Evolutionary conservation across 2,888 invertebrate species (phyloP).

Genomic region (Melangyna quadrimaculata): DNA sequence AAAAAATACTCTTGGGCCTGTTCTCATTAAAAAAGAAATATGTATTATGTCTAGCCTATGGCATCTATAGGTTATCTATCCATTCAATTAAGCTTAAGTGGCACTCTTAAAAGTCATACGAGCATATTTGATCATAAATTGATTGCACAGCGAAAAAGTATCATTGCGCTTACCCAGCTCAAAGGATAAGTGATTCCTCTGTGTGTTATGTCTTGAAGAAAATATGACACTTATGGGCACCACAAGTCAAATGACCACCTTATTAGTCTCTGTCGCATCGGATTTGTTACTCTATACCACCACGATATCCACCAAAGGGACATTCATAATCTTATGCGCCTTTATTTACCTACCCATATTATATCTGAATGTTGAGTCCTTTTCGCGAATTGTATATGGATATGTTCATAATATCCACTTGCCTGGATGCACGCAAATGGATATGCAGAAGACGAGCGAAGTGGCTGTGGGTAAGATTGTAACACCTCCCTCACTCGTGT

Average conservation of each 20-base stretch:
- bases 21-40: neutral
- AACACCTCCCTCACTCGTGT: constrained; percentile 29
- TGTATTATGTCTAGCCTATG: neutral
- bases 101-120: neutral
- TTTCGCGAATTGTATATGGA: neutral
- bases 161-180: neutral
- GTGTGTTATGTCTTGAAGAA: neutral
- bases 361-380: neutral
- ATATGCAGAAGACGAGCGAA: neutral
- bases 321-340: neutral
- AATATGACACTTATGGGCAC: constrained; percentile 29
- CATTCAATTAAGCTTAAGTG: neutral
- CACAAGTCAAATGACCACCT: constrained; percentile 40
- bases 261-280: constrained; percentile 28
- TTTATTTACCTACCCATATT: neutral
- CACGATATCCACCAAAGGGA: constrained; percentile 13
- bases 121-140: neutral
- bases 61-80: too few species aligned
- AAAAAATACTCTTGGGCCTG: too few species aligned
- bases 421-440: neutral
- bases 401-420: too few species aligned
- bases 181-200: neutral
- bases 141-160: neutral
- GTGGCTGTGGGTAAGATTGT: neutral
- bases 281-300: constrained; percentile 15